Evolutionary conservation across 2,113 vertebrate species (phyloP), one percentile per base, ranked within the genome.

Genomic region (Myocastor coypus): DNA sequence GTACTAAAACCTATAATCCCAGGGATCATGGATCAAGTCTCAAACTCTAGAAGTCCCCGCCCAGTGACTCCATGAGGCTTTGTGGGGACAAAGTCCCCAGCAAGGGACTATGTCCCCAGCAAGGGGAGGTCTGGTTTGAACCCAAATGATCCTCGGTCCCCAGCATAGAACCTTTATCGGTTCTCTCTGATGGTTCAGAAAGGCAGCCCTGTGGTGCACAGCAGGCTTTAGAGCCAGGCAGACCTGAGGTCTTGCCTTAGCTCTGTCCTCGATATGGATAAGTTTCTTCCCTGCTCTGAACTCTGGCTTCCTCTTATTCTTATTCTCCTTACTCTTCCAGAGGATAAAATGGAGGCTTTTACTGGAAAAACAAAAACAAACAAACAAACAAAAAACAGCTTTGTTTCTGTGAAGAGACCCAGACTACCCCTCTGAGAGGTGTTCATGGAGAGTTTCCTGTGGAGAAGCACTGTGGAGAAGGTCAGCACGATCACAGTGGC

Each of bases 261-360:
- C 28, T 88, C 77, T 80, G 19, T 30, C 9, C 19, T 55, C 59
- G 37, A 78, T 17, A 52, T 50, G 4, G 81, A 5, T 5, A 78
- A 64, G 24, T 64, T 26, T 30, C 28, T 64, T 59, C n/a, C 5
- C n/a, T 6, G 20, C 34, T 24, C 69, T 73, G 19, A 37, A 3
- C 37, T 37, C 69, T 73, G 20, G 20, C 69, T 85, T 97, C 52
- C 61, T 92, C 30, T n/a, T n/a, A n/a, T n/a, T n/a, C n/a, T n/a
- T n/a, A n/a, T n/a, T n/a, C n/a, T n/a, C n/a, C n/a, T n/a, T n/a
- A n/a, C n/a, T n/a, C n/a, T n/a, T n/a, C n/a, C n/a, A 69, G n/a
- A 40, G 66, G 24, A 59, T 32, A 42, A 69, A 40, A 11, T 40
- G 73, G 30, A 32, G 28, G 37, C 16, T 32, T 28, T 95, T 85